phyloP scores from a whole-genome alignment of 2,797 vertebrate species.

The Tadarida brasiliensis region DNA sequence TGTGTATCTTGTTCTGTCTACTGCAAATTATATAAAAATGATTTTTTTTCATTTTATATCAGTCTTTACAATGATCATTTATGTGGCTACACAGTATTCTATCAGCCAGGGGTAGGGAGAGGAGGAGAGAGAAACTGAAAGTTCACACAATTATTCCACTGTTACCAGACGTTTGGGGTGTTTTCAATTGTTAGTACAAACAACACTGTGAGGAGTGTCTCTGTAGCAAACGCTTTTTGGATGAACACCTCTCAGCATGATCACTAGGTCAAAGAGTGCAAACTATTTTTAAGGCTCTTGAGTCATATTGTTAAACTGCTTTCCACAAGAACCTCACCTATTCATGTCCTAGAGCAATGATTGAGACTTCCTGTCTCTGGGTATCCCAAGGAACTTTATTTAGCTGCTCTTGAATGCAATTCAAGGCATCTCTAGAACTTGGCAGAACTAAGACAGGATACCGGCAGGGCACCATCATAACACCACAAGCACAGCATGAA shows the following conservation, averaged over 20 bases:
- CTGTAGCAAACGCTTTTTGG: not conserved
- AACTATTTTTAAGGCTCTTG: not conserved
- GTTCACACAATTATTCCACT: not conserved
- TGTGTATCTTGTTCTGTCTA: not conserved
- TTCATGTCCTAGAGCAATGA: not conserved
- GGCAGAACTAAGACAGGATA: not conserved
- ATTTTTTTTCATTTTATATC: not conserved
- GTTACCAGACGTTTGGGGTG: not conserved
- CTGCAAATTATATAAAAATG: not conserved
- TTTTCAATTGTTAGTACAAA: not conserved
- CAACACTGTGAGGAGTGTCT: not conserved
- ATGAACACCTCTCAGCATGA: not conserved
- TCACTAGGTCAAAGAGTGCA: not conserved
- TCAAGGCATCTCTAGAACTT: constrained; percentile 26
- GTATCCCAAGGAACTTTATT: not conserved
- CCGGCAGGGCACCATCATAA: not conserved
- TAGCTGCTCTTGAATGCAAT: not conserved
- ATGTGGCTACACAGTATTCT: not conserved
- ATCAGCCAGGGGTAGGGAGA: not conserved
- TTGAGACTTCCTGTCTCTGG: not conserved
- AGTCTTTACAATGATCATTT: not conserved
- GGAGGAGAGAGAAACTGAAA: not conserved
- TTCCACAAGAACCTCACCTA: constrained; percentile 4
- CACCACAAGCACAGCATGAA: not conserved
- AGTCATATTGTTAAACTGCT: not conserved